Evolutionary conservation across 1,140 invertebrate species (phyloP), one percentile per base, ranked within the genome.

Genomic region (Agrypnia vestita): DNA sequence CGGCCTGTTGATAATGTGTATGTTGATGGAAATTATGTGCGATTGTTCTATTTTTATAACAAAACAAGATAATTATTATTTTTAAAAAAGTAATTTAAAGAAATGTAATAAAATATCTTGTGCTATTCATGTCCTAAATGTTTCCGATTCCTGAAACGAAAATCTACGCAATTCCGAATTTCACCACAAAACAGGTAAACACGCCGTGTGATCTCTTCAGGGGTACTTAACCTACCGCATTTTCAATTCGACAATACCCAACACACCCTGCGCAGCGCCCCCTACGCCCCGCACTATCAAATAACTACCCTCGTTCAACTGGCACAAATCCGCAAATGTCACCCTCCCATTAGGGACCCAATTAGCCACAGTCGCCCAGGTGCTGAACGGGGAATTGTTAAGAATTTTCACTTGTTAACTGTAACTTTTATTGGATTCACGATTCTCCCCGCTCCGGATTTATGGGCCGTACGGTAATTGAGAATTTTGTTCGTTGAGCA

Each of bases 361-460:
- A 64, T 64, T 64, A 64, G 61, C 61, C 61, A 64, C 61, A 64
- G 61, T 35, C 12, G 35, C 61, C 61, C 61, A 64, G 61, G 61
- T 64, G 61, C 25, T 64, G 61, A 64, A 64, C 25, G 19, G 55
- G 9, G 55, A 59, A 64, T 25, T 64, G 35, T 7, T n/a, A 44
- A 9, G 35, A 64, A 12, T 64, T 15, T 35, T 64, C 35, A 43
- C 61, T 43, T 64, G 61, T 59, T 59, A 59, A 59, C 21, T 15
- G 35, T 43, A 64, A 64, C 61, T 35, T 64, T 64, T 64, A 64
- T 64, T 64, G 61, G 61, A 43, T 64, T n/a, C 35, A 3, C 21
- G 61, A 64, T 64, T 62, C 17, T 21, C 21, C 10, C n/a, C 61
- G 61, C 61, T 64, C 9, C 12, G 25, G 35, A 10, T 44, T 64